phyloP scores from a whole-genome alignment of 2,113 vertebrate genomes.

The Glareola pratincola region DNA sequence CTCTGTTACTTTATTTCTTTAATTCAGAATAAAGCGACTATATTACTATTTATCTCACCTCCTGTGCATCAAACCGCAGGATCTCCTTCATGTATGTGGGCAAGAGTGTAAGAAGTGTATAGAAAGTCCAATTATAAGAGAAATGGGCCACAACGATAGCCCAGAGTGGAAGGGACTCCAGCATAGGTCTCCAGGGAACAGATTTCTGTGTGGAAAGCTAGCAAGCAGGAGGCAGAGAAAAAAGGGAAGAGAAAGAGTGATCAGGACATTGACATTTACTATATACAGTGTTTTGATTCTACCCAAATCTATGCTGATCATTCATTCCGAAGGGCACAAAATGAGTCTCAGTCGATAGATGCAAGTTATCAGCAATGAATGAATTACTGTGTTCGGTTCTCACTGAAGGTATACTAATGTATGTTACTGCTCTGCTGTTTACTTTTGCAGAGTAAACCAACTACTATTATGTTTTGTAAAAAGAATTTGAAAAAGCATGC shows the following conservation, averaged over 20 bases:
- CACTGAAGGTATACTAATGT: not conserved
- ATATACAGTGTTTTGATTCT: not conserved
- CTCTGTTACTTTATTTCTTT: not conserved
- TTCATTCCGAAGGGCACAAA: not conserved
- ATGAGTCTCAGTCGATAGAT: not conserved
- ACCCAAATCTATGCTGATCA: not conserved
- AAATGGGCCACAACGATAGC: slow-evolving; percentile 96
- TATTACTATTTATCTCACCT: slow-evolving; percentile 76
- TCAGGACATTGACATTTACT: not conserved
- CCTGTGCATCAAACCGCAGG: slow-evolving; percentile 90
- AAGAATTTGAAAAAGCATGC: not conserved
- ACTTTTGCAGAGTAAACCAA: not conserved
- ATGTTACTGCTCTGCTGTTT: not conserved
- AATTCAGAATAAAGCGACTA: not conserved
- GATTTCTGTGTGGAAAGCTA: slow-evolving; percentile 81
- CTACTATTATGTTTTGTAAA: not conserved
- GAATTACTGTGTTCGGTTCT: not conserved
- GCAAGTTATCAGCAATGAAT: not conserved
- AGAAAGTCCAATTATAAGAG: slow-evolving; percentile 98
- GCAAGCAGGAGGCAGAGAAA: not conserved
- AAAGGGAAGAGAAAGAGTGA: not conserved
- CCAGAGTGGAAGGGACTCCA: slow-evolving; percentile 85
- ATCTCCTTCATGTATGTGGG: slow-evolving; percentile 96
- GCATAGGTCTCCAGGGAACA: slow-evolving; percentile 88
- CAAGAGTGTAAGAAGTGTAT: slow-evolving; percentile 92